Base-by-base conservation (phyloP, 2,113 vertebrate species). In the Columba janthina region DNA sequence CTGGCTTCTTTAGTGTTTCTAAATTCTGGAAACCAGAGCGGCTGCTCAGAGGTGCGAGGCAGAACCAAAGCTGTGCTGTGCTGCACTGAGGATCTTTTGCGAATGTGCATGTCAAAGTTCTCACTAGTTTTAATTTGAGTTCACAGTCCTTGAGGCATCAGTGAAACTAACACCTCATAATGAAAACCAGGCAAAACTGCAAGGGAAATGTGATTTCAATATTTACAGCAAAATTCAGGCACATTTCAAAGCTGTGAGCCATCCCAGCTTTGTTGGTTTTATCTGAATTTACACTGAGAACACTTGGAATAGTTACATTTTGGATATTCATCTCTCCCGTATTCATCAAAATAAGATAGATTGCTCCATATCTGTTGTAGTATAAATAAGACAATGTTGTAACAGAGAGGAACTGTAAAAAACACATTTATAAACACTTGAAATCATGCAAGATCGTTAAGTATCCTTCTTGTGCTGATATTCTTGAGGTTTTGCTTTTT, bases 161-260 rank as follows among this genome's bases (percentile, higher is more conserved):
- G 54, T 82, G 94, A 93, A 95, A 80, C 85, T 89, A 93, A 91
- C 91, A 93, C 71, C 72, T 93, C 93, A 91, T 94, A 93, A 94
- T 83, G 88, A 93, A 87, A 96, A 34, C 20, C 7, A 0, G 74
- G 85, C 32, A 93, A 95, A 93, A 94, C 88, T 94, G 92, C 82
- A 91, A 96, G 65, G 70, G 42, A 84, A 95, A 95, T 90, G 61
- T 73, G 91, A 84, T 74, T 95, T 94, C 92, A 96, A 94, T 93
- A 91, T 96, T 96, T 94, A 90, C 79, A 86, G 50, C n/a, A 94
- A 74, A 90, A 62, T 71, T 88, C 34, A 86, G 93, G 72, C 67
- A 64, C 69, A 71, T 91, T 94, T 90, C 54, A 79, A 85, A 91
- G 66, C 50, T 92, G 89, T 73, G 57, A 97, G 58, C 26, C 48